Evolutionary conservation across 2,113 vertebrate genomes (phyloP).

Genomic region (Oreotragus oreotragus): DNA sequence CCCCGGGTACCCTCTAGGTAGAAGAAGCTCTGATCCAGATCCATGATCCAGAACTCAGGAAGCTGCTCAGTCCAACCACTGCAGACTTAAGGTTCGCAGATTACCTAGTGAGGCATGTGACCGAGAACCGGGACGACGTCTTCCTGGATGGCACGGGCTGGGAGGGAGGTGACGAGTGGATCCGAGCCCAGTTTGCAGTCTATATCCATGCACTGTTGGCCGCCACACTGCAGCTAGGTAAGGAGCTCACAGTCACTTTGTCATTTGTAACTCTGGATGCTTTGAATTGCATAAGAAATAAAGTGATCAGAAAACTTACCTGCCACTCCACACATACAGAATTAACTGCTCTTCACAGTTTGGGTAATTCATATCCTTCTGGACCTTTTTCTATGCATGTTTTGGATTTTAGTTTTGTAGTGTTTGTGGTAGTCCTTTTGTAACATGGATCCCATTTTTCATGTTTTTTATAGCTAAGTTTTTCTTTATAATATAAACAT

Average conservation of each 20-base stretch:
- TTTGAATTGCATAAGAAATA: background rate
- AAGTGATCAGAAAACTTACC: background rate
- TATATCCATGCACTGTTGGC: conserved; percentile 94
- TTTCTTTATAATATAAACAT: background rate
- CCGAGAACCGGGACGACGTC: conserved; percentile 94
- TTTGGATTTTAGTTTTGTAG: background rate
- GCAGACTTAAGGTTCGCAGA: conserved; percentile 96
- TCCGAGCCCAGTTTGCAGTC: conserved; percentile 94
- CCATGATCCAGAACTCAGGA: conserved; percentile 93
- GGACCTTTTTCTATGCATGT: background rate
- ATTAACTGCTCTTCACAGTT: background rate
- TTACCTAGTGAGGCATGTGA: conserved; percentile 94
- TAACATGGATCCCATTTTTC: background rate
- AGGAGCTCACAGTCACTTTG: background rate
- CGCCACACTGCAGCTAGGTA: conserved; percentile 90
- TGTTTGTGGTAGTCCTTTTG: background rate
- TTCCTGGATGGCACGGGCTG: conserved; percentile 98
- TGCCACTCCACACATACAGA: background rate
- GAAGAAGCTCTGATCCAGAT: conserved; percentile 91
- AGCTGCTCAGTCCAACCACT: conserved; percentile 90
- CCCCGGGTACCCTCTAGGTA: conserved; percentile 80
- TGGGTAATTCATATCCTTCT: background rate
- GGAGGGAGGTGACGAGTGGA: conserved; percentile 99
- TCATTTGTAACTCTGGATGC: background rate
- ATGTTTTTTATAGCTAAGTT: background rate